phyloP scores from a whole-genome alignment of 2,888 invertebrate genomes.

The Lumbricus terrestris region DNA sequence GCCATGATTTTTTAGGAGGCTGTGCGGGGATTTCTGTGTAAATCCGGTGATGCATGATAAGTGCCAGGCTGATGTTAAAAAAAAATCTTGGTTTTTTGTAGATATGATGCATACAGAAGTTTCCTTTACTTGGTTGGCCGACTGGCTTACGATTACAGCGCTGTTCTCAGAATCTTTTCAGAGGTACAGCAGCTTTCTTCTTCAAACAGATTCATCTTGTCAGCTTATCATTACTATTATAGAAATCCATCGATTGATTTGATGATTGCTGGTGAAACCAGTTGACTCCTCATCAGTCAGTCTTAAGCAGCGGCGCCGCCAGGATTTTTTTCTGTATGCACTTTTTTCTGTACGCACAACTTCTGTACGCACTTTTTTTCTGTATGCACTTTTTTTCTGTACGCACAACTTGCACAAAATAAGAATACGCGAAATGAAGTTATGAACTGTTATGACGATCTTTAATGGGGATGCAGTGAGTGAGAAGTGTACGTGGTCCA shows the following conservation, averaged over 20 bases:
- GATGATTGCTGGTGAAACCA: neutral
- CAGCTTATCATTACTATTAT: neutral
- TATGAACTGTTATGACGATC: too few species aligned
- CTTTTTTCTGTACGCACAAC: too few species aligned
- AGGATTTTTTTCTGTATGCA: too few species aligned
- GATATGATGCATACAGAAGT: conserved; percentile 68
- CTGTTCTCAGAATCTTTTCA: conserved; percentile 70
- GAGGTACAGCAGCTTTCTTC: conserved; percentile 63
- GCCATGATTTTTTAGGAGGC: too few species aligned
- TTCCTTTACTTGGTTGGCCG: conserved; percentile 73
- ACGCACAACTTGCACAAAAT: too few species aligned
- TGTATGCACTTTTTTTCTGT: too few species aligned
- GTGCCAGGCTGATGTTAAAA: neutral
- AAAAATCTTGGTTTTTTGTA: conserved; percentile 35
- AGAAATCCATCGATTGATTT: neutral
- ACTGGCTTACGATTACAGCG: conserved; percentile 75
- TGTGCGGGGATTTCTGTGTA: neutral
- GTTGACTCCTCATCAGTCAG: too few species aligned
- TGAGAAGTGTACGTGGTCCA: too few species aligned
- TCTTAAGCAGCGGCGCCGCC: too few species aligned
- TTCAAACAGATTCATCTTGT: neutral
- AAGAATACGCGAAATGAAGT: too few species aligned
- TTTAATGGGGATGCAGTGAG: too few species aligned
- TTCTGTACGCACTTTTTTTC: too few species aligned
- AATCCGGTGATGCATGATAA: neutral